phyloP scores from a whole-genome alignment of 2,797 vertebrate genomes.

The Brachyalestes nurse region DNA sequence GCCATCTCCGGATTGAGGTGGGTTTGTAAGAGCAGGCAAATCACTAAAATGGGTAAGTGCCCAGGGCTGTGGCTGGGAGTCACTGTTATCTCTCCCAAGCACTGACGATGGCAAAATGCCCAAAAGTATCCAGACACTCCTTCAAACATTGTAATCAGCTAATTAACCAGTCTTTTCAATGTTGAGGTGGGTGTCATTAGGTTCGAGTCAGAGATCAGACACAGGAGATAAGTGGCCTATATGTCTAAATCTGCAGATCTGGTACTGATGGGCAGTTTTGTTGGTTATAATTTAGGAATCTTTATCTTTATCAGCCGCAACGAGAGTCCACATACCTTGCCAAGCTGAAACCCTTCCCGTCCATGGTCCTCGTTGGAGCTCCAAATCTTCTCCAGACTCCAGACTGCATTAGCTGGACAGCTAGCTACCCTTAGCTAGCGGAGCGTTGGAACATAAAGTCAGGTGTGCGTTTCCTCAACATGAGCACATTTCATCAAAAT shows the following conservation, averaged over 20 bases:
- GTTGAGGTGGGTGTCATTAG: no score
- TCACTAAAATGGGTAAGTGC: no score
- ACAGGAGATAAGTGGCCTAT: no score
- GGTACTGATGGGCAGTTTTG: not conserved
- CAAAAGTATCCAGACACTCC: not conserved
- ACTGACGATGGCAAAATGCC: not conserved
- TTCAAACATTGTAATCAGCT: no score
- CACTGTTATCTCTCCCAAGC: not conserved
- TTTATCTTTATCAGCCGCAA: not conserved
- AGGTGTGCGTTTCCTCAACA: not conserved
- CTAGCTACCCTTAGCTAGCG: not conserved
- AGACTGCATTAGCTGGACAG: not conserved
- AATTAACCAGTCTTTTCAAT: no score
- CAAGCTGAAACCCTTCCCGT: conserved; percentile 46
- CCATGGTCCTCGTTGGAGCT: conserved; percentile 45
- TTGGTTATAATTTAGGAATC: not conserved
- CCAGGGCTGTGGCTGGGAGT: no score
- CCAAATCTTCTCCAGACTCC: conserved; percentile 15
- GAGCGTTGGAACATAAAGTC: not conserved
- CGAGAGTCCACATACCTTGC: conserved; percentile 48
- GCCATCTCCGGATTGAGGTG: no score
- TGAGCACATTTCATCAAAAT: not conserved
- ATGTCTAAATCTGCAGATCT: not conserved
- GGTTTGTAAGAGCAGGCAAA: no score
- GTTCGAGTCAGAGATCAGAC: no score